Conservation (phyloP, 2,797 vertebrate species). For the Buphagus erythrorhynchus region DNA sequence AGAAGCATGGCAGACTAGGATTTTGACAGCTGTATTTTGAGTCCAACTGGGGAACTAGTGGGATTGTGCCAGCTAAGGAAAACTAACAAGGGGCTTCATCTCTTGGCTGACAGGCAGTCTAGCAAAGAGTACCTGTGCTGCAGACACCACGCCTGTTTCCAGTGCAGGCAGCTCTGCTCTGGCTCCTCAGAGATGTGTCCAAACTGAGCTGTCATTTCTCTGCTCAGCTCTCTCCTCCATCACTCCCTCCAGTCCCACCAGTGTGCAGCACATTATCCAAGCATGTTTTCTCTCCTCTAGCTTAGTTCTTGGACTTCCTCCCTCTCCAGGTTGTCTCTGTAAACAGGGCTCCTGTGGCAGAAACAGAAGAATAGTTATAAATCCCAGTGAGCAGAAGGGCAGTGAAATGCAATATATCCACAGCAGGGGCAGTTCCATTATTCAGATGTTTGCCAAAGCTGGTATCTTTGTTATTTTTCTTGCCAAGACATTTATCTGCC, state of each 20-base stretch:
- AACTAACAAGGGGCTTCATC: background rate
- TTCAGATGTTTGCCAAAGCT: background rate
- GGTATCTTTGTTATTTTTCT: background rate
- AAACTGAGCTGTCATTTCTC: background rate
- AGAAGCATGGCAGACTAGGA: background rate
- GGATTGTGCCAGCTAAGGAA: background rate
- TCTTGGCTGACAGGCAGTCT: background rate
- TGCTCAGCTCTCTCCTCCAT: background rate
- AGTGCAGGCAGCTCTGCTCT: background rate
- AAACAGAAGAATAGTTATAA: background rate
- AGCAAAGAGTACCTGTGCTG: background rate
- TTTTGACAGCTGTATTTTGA: background rate
- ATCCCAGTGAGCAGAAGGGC: background rate
- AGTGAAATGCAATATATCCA: background rate
- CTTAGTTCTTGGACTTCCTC: background rate
- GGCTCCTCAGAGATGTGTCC: background rate
- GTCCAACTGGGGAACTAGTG: background rate
- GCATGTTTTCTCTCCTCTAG: background rate
- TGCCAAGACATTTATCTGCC: background rate
- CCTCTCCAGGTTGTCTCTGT: background rate
- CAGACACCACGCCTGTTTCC: background rate
- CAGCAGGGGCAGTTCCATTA: background rate
- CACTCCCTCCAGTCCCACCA: background rate
- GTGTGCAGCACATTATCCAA: background rate
- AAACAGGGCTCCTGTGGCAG: background rate